Base-by-base conservation (phyloP, 2,797 vertebrate species). In the Dendrocincla tyrannina region DNA sequence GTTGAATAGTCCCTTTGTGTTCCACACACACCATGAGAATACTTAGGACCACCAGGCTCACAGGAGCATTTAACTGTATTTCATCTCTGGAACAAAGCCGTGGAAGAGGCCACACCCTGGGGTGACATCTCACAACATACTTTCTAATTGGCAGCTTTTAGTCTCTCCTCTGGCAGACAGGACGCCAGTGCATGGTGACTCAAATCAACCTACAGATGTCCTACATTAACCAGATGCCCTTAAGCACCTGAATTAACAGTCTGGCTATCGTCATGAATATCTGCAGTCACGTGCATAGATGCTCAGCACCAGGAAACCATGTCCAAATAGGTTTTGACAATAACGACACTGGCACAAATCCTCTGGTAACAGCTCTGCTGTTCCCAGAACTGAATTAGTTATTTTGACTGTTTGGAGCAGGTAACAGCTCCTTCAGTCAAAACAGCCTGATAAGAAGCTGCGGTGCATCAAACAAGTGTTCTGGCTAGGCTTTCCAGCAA, bases 381-480 rank as follows among this genome's bases (percentile, higher is more conserved):
- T 47, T 84, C 18, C n/a, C 46, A 50, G 41, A 93, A 70, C 0
- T 18, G 46, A 91, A 62, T 10, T 46, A 17, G 15, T 73, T 84
- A 66, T 55, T 95, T 89, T 90, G 79, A 86, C 73, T 89, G 37
- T 47, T 20, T 27, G 55, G 58, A 88, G 16, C 27, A 3, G 0
- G 17, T 49, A 88, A 47, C 22, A 37, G 13, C 17, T 85, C 62
- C 11, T 78, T 86, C 23, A 69, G 64, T 42, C 59, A 18, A 53
- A 93, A 88, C 5, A 75, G 25, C 13, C 46, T 49, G 74, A 77
- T 52, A 85, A 89, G 74, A 89, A 76, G 35, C 39, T 76, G 82
- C 0, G 0, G 33, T 37, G 23, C 5, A 4, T 22, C 7, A 32
- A 75, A 16, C 33, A 76, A 41, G 20, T 7, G 13, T 78, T 84